Percentiles rank a stretch among this genome's conserved stretches.
These are phyloP conservation scores for Brenthis ino DNA, from an alignment of 2,888 invertebrate genomes.

Conservation along the genomic window DNA sequence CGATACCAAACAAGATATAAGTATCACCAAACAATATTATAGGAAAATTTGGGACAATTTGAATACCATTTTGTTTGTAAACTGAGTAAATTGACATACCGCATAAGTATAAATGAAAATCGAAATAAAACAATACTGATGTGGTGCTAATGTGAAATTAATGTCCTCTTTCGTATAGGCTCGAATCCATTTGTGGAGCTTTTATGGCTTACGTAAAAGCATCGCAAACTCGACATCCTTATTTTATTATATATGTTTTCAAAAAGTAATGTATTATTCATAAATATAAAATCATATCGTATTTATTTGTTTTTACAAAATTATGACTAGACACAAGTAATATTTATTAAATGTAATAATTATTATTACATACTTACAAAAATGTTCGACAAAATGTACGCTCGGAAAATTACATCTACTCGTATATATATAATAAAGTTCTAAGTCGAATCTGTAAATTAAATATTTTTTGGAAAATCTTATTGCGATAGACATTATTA, in stretches of 20 bases:
- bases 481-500: too few species aligned
- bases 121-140: conserved; percentile 25
- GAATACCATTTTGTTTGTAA: conserved; percentile 4
- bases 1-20: too few species aligned
- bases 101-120: conserved; percentile 13
- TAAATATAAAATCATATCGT: too few species aligned
- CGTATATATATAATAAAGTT: too few species aligned
- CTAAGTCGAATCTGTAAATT: too few species aligned
- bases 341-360: too few species aligned
- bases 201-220: conserved; percentile 8
- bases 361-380: too few species aligned
- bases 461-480: too few species aligned
- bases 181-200: conserved; percentile 1
- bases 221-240: background rate
- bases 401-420: too few species aligned
- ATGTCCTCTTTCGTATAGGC: conserved; percentile 27
- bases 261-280: background rate
- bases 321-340: too few species aligned
- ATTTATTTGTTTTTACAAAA: too few species aligned
- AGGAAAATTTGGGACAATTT: conserved; percentile 14
- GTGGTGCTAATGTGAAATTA: conserved; percentile 35
- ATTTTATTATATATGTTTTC: background rate
- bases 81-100: conserved; percentile 13
- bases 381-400: too few species aligned
- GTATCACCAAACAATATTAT: background rate